phyloP scores from a whole-genome alignment of 2,113 vertebrate species.

The Tupaia chinensis region DNA sequence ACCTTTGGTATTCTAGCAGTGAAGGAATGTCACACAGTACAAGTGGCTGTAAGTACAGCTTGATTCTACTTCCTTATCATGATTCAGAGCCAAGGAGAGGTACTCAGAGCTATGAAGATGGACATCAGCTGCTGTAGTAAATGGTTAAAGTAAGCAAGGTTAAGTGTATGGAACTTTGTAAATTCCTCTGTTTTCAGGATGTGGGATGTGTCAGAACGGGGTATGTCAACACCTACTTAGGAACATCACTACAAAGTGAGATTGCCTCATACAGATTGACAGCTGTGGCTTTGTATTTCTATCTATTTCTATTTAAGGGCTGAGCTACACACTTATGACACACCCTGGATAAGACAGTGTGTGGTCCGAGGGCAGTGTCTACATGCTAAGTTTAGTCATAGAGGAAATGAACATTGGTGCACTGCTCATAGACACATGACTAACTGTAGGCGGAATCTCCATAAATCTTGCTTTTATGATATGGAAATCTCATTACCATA shows the following conservation, averaged over 20 bases:
- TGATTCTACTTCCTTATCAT: not conserved
- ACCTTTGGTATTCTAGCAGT: not conserved
- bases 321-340: not conserved
- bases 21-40: not conserved
- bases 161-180: not conserved
- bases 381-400: not conserved
- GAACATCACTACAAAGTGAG: not conserved
- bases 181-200: not conserved
- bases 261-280: not conserved
- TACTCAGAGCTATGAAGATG: not conserved
- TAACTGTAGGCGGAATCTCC: not conserved
- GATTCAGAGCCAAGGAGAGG: not conserved
- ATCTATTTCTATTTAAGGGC: not conserved
- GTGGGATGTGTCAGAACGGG: not conserved
- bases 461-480: not conserved
- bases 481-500: not conserved
- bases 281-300: not conserved
- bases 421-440: not conserved
- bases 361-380: not conserved
- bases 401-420: not conserved
- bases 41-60: not conserved
- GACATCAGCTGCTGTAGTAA: accelerated
- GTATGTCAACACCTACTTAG: too few relatives aligned
- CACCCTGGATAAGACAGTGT: not conserved
- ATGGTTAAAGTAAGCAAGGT: not conserved